These are phyloP conservation scores for Picathartes gymnocephalus DNA, from an alignment of 2,113 vertebrate species.

Conservation along the genomic window DNA sequence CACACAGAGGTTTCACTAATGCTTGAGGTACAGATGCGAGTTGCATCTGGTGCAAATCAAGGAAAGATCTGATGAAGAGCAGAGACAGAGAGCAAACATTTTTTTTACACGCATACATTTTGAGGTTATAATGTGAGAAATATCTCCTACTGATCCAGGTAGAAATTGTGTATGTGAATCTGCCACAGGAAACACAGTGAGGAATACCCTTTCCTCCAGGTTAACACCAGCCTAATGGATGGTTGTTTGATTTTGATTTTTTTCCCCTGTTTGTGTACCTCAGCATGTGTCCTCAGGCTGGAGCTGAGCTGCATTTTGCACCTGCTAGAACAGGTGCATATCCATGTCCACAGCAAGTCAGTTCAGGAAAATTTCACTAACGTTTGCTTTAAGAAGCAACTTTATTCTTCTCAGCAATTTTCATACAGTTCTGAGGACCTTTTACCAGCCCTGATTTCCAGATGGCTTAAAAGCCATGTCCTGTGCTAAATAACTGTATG, in stretches of 20 bases:
- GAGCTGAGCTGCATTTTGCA: background rate
- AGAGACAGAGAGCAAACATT: accelerated
- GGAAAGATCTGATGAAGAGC: background rate
- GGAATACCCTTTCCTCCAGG: background rate
- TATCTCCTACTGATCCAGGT: background rate
- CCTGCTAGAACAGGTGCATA: background rate
- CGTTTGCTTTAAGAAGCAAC: background rate
- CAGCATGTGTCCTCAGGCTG: background rate
- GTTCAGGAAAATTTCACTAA: background rate
- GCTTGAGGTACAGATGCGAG: accelerated
- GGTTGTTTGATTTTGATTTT: background rate
- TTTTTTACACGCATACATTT: background rate
- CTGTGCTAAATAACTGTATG: background rate
- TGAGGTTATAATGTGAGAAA: background rate
- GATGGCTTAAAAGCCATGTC: background rate
- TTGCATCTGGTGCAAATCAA: background rate
- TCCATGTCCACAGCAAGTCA: background rate
- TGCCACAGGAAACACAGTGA: background rate
- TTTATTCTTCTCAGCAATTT: background rate
- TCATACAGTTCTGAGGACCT: background rate
- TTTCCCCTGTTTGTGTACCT: background rate
- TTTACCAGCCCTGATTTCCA: background rate
- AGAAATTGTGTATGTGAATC: background rate
- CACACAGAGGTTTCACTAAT: background rate
- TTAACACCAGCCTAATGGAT: background rate